A percentile compares a stretch with the other conserved stretches of the same genome.
Conservation (phyloP, 1,140 invertebrate genomes). For the Meloidogyne chitwoodi region DNA sequence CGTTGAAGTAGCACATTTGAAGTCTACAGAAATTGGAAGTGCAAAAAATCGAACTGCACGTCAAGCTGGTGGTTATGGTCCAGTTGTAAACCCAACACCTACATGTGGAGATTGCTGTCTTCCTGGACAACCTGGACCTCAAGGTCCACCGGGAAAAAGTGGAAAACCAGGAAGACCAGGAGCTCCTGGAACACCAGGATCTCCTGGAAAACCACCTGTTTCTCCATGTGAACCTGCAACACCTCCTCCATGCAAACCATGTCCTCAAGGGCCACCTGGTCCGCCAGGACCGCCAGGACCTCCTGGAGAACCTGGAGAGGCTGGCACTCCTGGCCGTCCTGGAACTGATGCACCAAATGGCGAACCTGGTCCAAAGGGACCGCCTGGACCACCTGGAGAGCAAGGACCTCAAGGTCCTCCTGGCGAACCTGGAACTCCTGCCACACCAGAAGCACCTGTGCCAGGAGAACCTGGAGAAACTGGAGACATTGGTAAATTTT, state of each 20-base stretch:
- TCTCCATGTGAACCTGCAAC: conserved; percentile 32
- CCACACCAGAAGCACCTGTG: conserved; percentile 51
- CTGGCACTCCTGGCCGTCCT: conserved; percentile 33
- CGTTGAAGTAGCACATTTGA: conserved; percentile 53
- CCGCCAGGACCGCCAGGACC: conserved; percentile 24
- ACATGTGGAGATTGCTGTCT: conserved; percentile 47
- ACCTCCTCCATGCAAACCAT: conserved; percentile 4
- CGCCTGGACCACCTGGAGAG: conserved; percentile 44
- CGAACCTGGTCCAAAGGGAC: conserved; percentile 38
- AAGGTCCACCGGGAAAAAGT: conserved; percentile 35
- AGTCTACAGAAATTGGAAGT: conserved; percentile 27
- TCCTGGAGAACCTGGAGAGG: conserved; percentile 37
- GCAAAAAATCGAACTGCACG: conserved; percentile 41
- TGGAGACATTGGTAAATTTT: conserved; percentile 47
- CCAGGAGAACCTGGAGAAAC: conserved; percentile 58
- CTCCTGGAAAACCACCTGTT: conserved; percentile 34
- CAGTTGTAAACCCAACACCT: conserved; percentile 42
- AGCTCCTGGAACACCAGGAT: conserved; percentile 38
- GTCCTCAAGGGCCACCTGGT: conserved; percentile 4
- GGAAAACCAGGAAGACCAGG: conserved; percentile 39
- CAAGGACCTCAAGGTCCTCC: conserved; percentile 47
- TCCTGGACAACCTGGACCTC: conserved; percentile 46
- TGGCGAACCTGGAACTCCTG: conserved; percentile 51
- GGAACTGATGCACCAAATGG: conserved; percentile 47
- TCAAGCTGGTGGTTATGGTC: conserved; percentile 44